These are phyloP conservation scores for Plebejus anna DNA, from an alignment of 2,888 invertebrate species.

Conservation along the genomic window DNA sequence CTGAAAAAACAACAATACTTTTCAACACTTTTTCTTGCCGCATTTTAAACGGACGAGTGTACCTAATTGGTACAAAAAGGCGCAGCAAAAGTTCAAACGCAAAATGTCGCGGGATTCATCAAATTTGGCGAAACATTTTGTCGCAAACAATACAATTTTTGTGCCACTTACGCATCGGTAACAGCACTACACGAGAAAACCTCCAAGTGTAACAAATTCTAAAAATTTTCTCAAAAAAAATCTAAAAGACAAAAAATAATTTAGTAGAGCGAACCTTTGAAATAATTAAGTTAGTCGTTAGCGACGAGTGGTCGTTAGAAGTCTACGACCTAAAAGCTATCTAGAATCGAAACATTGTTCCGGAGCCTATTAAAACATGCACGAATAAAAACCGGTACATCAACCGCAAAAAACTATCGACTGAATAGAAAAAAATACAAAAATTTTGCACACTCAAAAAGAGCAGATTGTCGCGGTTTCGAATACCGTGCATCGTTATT, in stretches of 20 bases:
- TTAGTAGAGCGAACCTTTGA: slow-evolving; percentile 2
- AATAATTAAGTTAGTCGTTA: slow-evolving; percentile 21
- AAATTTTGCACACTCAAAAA: slow-evolving; percentile 60
- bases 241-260: slow-evolving; percentile 12
- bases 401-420: slow-evolving; percentile 76
- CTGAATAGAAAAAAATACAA: slow-evolving; percentile 66
- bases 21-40: background rate
- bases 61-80: background rate
- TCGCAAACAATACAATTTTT: background rate
- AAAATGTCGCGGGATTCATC: background rate
- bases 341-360: slow-evolving; percentile 32
- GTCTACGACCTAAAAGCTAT: slow-evolving; percentile 22
- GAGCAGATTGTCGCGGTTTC: slow-evolving; percentile 74
- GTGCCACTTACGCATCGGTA: background rate
- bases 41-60: background rate
- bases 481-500: slow-evolving; percentile 61
- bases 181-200: background rate
- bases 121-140: background rate
- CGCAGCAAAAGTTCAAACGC: background rate
- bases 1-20: background rate
- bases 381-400: slow-evolving; percentile 59
- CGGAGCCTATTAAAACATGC: slow-evolving; percentile 45
- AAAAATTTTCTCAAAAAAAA: background rate
- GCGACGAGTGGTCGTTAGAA: slow-evolving; percentile 16
- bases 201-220: slow-evolving; percentile 9